phyloP scores from a whole-genome alignment of 2,113 vertebrate genomes.

The Cavia aperea region DNA sequence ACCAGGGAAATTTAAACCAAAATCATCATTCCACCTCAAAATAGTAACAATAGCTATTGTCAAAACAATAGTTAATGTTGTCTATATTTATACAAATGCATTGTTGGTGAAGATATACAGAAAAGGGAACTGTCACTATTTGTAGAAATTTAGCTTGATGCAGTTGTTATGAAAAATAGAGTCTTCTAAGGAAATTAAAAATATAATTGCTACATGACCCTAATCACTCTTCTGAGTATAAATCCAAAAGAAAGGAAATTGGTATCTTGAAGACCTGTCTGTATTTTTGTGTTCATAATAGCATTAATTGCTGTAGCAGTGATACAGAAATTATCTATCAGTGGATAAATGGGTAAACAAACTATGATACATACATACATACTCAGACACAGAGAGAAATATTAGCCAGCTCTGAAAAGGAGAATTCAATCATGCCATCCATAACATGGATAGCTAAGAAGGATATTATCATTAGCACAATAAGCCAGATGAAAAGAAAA shows the following conservation, averaged over 20 bases:
- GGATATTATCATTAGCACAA: background rate
- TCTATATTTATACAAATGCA: background rate
- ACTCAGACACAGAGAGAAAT: background rate
- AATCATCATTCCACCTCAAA: background rate
- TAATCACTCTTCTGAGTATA: background rate
- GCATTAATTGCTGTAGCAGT: background rate
- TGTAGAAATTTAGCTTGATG: background rate
- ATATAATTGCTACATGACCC: background rate
- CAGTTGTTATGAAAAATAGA: background rate
- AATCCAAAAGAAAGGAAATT: background rate
- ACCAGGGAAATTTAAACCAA: background rate
- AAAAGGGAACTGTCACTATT: background rate
- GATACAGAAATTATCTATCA: background rate
- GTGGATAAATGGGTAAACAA: background rate
- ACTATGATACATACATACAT: background rate
- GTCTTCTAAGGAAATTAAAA: background rate
- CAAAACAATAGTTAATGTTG: background rate
- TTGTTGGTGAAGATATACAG: background rate
- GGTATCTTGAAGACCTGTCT: background rate
- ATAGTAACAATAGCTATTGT: background rate
- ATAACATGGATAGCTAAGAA: background rate
- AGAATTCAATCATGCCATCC: background rate
- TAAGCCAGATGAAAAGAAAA: background rate
- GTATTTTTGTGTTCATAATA: background rate
- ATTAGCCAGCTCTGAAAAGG: background rate